phyloP scores from a whole-genome alignment of 2,797 vertebrate genomes.

The Champsocephalus gunnari region DNA sequence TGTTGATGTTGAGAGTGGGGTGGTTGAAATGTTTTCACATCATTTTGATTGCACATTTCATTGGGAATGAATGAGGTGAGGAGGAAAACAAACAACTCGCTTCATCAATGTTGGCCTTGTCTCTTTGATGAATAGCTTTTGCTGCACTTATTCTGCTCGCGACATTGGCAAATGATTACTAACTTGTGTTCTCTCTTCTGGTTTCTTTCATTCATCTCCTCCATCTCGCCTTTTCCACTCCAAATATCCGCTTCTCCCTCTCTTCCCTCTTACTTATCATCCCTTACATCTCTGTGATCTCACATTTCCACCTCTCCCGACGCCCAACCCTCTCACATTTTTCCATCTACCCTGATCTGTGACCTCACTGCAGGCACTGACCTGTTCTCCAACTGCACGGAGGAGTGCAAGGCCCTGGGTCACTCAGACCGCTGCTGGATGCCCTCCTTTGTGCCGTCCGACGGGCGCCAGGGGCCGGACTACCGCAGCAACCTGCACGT shows the following conservation, averaged over 20 bases:
- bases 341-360: not conserved
- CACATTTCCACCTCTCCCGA: slow-evolving; percentile 3
- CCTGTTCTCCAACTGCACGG: slow-evolving; percentile 99
- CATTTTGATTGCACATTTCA: slow-evolving; percentile 76
- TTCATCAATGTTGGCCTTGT: slow-evolving; percentile 76
- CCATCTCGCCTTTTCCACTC: slow-evolving; percentile 32
- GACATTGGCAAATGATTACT: slow-evolving; percentile 68
- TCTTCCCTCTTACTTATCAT: slow-evolving; percentile 8
- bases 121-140: slow-evolving; percentile 72
- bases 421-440: slow-evolving; percentile 99
- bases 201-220: slow-evolving; percentile 39
- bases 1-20: slow-evolving; percentile 46
- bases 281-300: slow-evolving; percentile 18
- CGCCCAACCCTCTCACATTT: not conserved
- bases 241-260: slow-evolving; percentile 17
- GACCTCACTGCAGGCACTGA: slow-evolving; percentile 87
- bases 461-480: slow-evolving; percentile 96
- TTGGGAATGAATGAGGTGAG: slow-evolving; percentile 73
- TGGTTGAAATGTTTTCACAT: slow-evolving; percentile 63
- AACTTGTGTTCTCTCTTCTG: slow-evolving; percentile 63
- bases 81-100: slow-evolving; percentile 73
- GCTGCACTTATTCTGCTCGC: slow-evolving; percentile 52
- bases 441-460: slow-evolving; percentile 96
- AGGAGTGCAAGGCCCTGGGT: slow-evolving; percentile 98
- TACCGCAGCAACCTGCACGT: slow-evolving; percentile 99